Conservation (phyloP, 1,140 invertebrate species). For the Oppia nitens region DNA sequence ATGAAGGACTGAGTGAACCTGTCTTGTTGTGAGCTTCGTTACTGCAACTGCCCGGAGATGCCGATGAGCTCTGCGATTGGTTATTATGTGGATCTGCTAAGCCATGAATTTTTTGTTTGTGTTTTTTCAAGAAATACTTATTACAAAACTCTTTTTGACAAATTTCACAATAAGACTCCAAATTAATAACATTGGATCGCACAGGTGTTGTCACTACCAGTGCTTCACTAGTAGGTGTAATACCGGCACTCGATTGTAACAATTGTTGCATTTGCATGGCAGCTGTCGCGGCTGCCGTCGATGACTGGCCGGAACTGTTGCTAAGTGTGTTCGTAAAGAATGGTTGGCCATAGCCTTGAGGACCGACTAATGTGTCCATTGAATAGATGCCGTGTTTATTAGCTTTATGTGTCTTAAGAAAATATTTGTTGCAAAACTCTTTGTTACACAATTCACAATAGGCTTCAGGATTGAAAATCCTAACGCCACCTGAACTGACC, state of each 20-base stretch:
- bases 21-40: not conserved
- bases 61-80: not conserved
- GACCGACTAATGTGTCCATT: conserved; percentile 11
- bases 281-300: not conserved
- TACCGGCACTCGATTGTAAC: not conserved
- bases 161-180: conserved; percentile 52
- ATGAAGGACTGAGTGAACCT: not conserved
- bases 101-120: conserved; percentile 86
- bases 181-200: conserved; percentile 16
- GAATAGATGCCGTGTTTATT: conserved; percentile 71
- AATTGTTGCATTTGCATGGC: conserved; percentile 5
- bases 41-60: not conserved
- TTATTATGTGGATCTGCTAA: conserved; percentile 33
- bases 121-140: conserved; percentile 97
- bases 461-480: conserved; percentile 85
- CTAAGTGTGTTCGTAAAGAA: not conserved
- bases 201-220: not conserved
- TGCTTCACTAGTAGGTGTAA: not conserved
- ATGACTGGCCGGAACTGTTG: not conserved
- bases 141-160: conserved; percentile 99
- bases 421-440: conserved; percentile 89
- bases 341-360: not conserved
- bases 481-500: conserved; percentile 29
- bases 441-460: conserved; percentile 52
- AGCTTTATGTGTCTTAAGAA: conserved; percentile 89